Conservation (phyloP, 2,113 vertebrate genomes). For the Rallus limicola region DNA sequence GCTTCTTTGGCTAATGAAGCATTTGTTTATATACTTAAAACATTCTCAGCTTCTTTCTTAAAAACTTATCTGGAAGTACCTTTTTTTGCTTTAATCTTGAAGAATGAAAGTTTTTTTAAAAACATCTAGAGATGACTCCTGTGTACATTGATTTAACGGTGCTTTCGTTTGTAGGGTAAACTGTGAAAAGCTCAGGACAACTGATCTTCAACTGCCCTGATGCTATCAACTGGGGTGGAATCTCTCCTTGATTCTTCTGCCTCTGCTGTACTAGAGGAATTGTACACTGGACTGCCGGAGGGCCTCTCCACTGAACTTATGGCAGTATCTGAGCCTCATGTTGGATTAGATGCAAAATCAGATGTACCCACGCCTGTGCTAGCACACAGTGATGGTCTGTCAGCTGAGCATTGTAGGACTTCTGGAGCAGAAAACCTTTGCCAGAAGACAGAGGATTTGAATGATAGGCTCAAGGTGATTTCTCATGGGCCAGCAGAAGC, state of each 20-base stretch:
- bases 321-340: slow-evolving; percentile 12
- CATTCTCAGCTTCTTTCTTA: not conserved
- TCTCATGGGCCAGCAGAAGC: not conserved
- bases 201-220: slow-evolving; percentile 42
- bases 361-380: not conserved
- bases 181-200: slow-evolving; percentile 14
- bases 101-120: not conserved
- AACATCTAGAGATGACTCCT: not conserved
- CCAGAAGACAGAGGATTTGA: slow-evolving; percentile 12
- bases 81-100: not conserved
- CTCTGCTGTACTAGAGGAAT: slow-evolving; percentile 40
- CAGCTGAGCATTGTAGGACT: slow-evolving; percentile 3
- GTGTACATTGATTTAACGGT: fast-evolving
- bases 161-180: slow-evolving; percentile 52
- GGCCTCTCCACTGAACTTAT: slow-evolving; percentile 33
- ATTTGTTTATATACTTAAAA: not conserved
- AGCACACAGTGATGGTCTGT: not conserved
- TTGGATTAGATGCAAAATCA: slow-evolving; percentile 10
- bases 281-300: slow-evolving; percentile 36
- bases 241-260: slow-evolving; percentile 41
- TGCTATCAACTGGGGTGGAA: slow-evolving; percentile 73
- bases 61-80: not conserved
- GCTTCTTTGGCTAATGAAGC: not conserved
- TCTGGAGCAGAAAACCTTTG: not conserved
- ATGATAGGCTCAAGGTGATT: not conserved